These are phyloP conservation scores for Masticophis lateralis DNA, from an alignment of 2,797 vertebrate species.

Conservation along the genomic window DNA sequence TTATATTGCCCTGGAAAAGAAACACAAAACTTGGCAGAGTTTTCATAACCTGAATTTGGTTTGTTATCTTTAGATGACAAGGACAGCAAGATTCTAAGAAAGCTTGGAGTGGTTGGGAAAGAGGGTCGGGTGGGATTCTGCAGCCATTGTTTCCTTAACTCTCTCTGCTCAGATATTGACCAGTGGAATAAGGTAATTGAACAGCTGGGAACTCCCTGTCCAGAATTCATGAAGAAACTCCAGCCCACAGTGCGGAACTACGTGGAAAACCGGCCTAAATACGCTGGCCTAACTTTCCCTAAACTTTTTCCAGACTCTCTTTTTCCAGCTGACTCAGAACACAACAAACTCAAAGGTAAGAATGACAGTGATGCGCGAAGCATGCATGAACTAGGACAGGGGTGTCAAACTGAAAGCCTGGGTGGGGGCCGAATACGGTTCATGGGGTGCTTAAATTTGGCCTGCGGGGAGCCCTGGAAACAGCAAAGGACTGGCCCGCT, in stretches of 20 bases:
- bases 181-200: constrained; percentile 99
- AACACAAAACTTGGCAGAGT: neutral
- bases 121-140: constrained; percentile 10
- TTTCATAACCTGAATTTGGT: neutral
- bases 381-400: neutral
- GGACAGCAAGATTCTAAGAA: neutral
- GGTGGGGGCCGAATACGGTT: no score
- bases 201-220: constrained; percentile 93
- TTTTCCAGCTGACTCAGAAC: constrained; percentile 97
- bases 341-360: constrained; percentile 99
- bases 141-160: constrained; percentile 76
- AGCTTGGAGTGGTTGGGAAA: constrained; percentile 14
- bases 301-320: constrained; percentile 98
- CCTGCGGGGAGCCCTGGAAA: no score
- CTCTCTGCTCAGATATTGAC: constrained; percentile 88
- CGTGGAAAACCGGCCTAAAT: constrained; percentile 97
- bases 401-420: no score
- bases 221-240: constrained; percentile 99
- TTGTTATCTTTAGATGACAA: neutral
- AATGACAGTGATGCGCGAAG: rapidly evolving
- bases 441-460: no score
- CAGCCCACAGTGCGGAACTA: constrained; percentile 98
- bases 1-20: neutral
- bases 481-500: no score
- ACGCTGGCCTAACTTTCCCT: constrained; percentile 94